Evolutionary conservation across 2,888 invertebrate species (phyloP), one percentile per base, ranked within the genome.

Genomic region (Rhogogaster chlorosoma): DNA sequence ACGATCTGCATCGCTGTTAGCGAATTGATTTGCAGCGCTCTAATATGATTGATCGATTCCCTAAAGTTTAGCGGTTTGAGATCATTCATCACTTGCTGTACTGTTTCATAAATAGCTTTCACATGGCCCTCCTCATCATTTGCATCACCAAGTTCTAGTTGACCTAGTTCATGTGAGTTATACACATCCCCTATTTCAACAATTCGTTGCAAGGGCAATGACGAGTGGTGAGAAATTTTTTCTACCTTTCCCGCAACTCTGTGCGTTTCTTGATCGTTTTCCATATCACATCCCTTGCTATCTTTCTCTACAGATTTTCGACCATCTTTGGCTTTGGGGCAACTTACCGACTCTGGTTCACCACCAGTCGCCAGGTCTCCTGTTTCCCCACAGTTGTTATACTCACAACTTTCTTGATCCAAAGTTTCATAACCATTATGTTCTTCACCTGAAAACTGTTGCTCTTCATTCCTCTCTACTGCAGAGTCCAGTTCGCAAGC

Each of bases 21-120:
- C 2, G 96, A 97, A 92, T 98, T 96, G 84, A 99, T 98, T 87
- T 96, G 95, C 45, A 99, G 94, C 18, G 95, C 94, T 87, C 96
- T 95, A 38, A 99, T 96, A 94, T 97, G 97, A 45, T 95, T 95
- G 32, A 98, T 94, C 84, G 99, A 94, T 1, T 96, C 97, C 84
- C 97, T 96, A 92, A 98, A 98, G 92, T 99, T 99, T 93, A 99
- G 98, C 0, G 99, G 99, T 0, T 99, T 99, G 86, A 99, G 94
- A 93, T 99, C 98, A 93, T 99, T 99, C 86, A 99, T 94, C 87
- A 99, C 97, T 90, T 98, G 97, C 88, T 98, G 95, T 87, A 98
- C 97, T 90, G 96, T 96, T 90, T 97, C 97, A 91, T 97, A 96
- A 84, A 98, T 93, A 64, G 92, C 92, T 85, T 94, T 94, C 71